Conservation (phyloP, 1,140 invertebrate species). For the Brachionus manjavacas region DNA sequence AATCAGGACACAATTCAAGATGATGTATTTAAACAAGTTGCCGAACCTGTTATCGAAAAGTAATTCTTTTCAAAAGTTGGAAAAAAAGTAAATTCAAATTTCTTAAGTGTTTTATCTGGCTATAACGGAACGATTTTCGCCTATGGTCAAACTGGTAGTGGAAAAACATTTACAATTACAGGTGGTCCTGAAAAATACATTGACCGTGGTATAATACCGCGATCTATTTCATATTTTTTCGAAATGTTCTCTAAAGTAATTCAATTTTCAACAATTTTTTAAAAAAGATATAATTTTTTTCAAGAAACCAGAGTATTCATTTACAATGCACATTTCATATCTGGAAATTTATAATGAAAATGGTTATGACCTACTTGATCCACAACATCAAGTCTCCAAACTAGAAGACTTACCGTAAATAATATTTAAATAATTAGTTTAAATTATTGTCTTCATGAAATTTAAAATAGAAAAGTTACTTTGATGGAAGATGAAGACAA, state of each 20-base stretch:
- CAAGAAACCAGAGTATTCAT: conserved; percentile 51
- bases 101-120: conserved; percentile 49
- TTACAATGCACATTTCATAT: conserved; percentile 55
- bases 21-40: conserved; percentile 55
- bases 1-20: conserved; percentile 54
- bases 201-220: conserved; percentile 57
- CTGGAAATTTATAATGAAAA: conserved; percentile 59
- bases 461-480: conserved; percentile 57
- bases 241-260: conserved; percentile 52
- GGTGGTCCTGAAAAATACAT: conserved; percentile 55
- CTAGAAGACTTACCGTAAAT: conserved; percentile 63
- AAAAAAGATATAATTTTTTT: not conserved
- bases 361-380: conserved; percentile 65
- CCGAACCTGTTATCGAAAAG: conserved; percentile 57
- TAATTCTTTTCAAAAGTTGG: conserved; percentile 39
- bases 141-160: conserved; percentile 59
- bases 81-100: not conserved
- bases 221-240: conserved; percentile 57
- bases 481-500: conserved; percentile 64
- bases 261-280: not conserved
- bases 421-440: not conserved
- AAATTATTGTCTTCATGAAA: not conserved
- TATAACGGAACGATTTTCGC: conserved; percentile 60
- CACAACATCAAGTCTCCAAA: conserved; percentile 57
- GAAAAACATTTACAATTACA: conserved; percentile 59